A percentile compares a stretch with the other conserved stretches of the same genome.
These are phyloP conservation scores for Masticophis lateralis DNA, from an alignment of 2,797 vertebrate species.

Conservation along the genomic window DNA sequence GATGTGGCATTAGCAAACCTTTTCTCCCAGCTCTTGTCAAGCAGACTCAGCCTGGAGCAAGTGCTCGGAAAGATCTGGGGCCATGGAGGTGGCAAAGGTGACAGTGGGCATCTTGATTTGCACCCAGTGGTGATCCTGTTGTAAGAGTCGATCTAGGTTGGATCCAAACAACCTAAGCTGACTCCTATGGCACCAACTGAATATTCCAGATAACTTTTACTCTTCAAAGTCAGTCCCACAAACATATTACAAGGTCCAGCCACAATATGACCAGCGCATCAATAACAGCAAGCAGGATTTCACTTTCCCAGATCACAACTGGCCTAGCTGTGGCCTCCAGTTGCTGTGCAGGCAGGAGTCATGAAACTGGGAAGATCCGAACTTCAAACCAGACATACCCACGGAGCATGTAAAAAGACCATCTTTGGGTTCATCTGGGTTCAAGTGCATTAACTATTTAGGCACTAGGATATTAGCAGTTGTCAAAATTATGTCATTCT, in stretches of 20 bases:
- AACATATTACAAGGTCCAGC: neutral
- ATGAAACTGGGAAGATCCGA: neutral
- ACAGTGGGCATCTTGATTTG: neutral
- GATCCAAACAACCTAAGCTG: neutral
- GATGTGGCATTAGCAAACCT: neutral
- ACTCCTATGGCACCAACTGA: neutral
- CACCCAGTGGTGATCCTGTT: neutral
- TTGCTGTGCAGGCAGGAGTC: neutral
- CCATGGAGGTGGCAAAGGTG: neutral
- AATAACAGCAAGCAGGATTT: neutral
- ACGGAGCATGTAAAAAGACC: neutral
- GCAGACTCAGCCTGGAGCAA: neutral
- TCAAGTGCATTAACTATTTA: neutral
- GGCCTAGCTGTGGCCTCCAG: neutral
- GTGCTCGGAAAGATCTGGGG: neutral
- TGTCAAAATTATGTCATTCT: neutral
- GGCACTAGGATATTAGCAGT: neutral
- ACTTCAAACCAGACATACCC: neutral
- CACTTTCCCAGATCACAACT: neutral
- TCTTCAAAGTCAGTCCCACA: neutral
- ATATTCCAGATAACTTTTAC: neutral
- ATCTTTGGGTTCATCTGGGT: neutral
- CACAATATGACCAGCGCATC: neutral
- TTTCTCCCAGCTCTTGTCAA: neutral
- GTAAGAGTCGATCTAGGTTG: neutral